A percentile compares a stretch with the other conserved stretches of the same genome.
These are phyloP conservation scores for Leptobrachium ailaonicum DNA, from an alignment of 2,113 vertebrate species.

Conservation along the genomic window DNA sequence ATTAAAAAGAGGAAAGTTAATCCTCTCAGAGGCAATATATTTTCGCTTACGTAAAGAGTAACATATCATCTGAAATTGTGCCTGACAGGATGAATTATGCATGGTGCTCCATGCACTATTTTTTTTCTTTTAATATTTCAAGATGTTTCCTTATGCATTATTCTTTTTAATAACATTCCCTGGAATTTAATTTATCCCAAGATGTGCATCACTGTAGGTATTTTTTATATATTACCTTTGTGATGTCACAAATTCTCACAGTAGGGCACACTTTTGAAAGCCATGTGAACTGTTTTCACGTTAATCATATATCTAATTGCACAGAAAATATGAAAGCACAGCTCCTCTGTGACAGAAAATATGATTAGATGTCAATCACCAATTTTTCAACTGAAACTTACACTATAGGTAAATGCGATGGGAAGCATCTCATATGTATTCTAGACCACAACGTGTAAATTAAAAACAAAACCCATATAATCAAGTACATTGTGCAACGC, in stretches of 20 bases:
- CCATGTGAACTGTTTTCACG: too few species aligned
- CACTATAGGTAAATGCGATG: too few species aligned
- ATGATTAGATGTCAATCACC: too few species aligned
- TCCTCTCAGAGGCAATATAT: slow-evolving; percentile 15
- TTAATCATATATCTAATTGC: too few species aligned
- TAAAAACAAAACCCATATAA: too few species aligned
- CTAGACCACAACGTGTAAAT: too few species aligned
- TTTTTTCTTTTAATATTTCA: not conserved
- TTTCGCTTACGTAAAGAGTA: not conserved
- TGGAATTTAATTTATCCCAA: not conserved
- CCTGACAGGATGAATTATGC: slow-evolving; percentile 10
- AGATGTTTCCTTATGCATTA: not conserved
- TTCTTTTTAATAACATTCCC: slow-evolving; percentile 12
- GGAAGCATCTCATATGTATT: too few species aligned
- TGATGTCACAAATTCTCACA: not conserved
- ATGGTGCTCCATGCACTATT: not conserved
- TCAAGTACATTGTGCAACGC: too few species aligned
- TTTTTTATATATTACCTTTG: slow-evolving; percentile 10
- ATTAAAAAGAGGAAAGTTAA: slow-evolving; percentile 1
- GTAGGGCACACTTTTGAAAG: too few species aligned
- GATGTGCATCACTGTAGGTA: slow-evolving; percentile 1
- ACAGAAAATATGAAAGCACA: too few species aligned
- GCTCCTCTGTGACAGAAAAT: too few species aligned
- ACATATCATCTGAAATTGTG: slow-evolving; percentile 4
- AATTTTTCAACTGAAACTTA: too few species aligned